Evolutionary conservation across 2,797 vertebrate genomes (phyloP).

Genomic region (Anguilla marmorata): DNA sequence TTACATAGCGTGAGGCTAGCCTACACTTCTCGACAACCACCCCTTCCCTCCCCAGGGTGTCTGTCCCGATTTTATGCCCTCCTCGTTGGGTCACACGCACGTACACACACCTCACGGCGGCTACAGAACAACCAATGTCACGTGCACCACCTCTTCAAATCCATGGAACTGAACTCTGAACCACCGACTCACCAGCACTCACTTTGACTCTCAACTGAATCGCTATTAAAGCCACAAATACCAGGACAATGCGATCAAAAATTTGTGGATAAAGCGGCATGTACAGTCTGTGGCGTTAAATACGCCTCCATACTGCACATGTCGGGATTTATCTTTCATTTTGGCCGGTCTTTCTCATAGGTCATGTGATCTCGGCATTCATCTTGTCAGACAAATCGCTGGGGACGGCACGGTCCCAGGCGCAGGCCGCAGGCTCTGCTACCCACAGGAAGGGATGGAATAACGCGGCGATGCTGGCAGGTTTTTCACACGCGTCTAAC

Average conservation of each 20-base stretch:
- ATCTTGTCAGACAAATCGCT: neutral
- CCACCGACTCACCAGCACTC: neutral
- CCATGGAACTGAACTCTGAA: neutral
- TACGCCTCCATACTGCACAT: neutral
- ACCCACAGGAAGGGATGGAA: neutral
- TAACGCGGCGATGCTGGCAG: neutral
- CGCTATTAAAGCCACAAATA: neutral
- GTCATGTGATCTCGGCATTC: neutral
- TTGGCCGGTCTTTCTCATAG: too few species aligned
- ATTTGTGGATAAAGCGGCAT: neutral
- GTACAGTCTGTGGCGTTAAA: neutral
- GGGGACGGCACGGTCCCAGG: neutral
- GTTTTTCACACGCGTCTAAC: neutral
- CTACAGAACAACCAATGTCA: neutral
- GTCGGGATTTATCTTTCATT: neutral
- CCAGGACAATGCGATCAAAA: neutral
- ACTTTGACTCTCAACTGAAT: neutral
- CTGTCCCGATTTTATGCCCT: too few species aligned
- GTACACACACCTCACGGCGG: constrained; percentile 20
- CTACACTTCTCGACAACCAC: too few species aligned
- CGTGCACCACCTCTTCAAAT: neutral
- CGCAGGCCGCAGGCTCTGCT: neutral
- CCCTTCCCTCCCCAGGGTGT: too few species aligned
- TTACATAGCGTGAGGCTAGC: too few species aligned
- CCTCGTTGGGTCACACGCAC: neutral